Base-by-base conservation (phyloP, 2,797 vertebrate genomes). In the Zenarchopterus dispar region DNA sequence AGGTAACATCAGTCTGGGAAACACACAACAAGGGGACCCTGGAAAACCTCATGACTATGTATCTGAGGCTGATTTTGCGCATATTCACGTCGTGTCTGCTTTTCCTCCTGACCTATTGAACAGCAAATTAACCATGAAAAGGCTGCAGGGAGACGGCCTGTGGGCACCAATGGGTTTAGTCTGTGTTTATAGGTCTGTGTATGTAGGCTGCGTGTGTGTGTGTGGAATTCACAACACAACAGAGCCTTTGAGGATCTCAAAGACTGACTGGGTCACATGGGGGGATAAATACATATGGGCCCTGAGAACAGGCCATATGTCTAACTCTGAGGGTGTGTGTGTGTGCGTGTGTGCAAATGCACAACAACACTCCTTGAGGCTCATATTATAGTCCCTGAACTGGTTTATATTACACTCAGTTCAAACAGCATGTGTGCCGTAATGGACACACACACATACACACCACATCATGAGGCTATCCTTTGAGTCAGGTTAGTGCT, bases 401-500 rank as follows among this genome's bases (percentile, higher is more conserved):
- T 75, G 80, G 81, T 75, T 86, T 83, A 62, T 75, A 63, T 89
- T 88, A 88, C 87, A 85, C 64, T 72, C 69, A 68, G 77, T 80
- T 87, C 78, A 86, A 84, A 81, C 59, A 70, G 53, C 67, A 77
- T 77, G 64, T 77, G 73, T 58, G 57, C 42, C 57, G 22, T 16
- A 54, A 63, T 51, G 41, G 44, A 70, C 69, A 77, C 58, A 61
- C 70, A 45, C 42, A 43, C 55, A 28, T 7, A 61, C 70, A 45
- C 42, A 42, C 54, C 66, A 49, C 57, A 78, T 61, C 83, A 80
- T 68, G 61, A 63, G 61, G 70, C 69, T 70, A 66, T 84, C 78
- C 81, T 90, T 86, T 81, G 76, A 88, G 88, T 80, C 84, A 87
- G 80, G 73, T 86, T 87, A 88, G 87, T 74, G 58, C 77, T 71